These are phyloP conservation scores for Drosophila ohnishii DNA, from an alignment of 1,140 invertebrate genomes.

Conservation along the genomic window DNA sequence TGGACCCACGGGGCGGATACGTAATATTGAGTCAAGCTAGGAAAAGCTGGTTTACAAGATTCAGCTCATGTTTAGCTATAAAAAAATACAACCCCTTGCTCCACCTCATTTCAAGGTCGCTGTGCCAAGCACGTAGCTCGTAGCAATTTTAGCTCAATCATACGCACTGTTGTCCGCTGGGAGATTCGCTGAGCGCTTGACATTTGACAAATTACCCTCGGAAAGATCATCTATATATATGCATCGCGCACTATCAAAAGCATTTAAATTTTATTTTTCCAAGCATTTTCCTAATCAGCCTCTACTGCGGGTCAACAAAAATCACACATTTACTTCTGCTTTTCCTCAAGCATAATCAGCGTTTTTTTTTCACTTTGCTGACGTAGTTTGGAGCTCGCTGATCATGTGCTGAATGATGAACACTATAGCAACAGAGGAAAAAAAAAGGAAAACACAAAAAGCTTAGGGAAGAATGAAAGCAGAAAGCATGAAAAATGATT, in stretches of 20 bases:
- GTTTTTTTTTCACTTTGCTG: conserved; percentile 27
- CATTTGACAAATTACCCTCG: conserved; percentile 49
- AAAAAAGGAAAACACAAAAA: not conserved
- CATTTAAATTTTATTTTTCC: conserved; percentile 24
- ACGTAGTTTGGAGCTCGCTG: conserved; percentile 36
- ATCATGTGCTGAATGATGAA: conserved; percentile 46
- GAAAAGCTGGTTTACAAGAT: not conserved
- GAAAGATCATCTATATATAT: conserved; percentile 19
- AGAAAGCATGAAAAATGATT: conserved; percentile 38
- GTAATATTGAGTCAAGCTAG: conserved; percentile 18
- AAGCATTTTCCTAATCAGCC: conserved; percentile 31
- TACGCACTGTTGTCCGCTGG: conserved; percentile 51
- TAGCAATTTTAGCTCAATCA: conserved; percentile 19
- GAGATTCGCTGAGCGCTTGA: conserved; percentile 25
- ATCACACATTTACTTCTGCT: conserved; percentile 37
- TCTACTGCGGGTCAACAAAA: conserved; percentile 29
- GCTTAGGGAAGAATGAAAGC: conserved; percentile 17
- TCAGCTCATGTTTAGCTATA: too few species aligned
- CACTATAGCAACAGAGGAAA: conserved; percentile 1
- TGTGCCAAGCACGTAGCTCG: not conserved
- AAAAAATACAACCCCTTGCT: not conserved
- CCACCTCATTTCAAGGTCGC: conserved; percentile 24
- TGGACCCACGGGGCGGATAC: conserved; percentile 31
- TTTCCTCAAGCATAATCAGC: conserved; percentile 40
- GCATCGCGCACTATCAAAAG: conserved; percentile 18